phyloP scores from a whole-genome alignment of 1,140 invertebrate genomes.

The Anadara kagoshimensis region DNA sequence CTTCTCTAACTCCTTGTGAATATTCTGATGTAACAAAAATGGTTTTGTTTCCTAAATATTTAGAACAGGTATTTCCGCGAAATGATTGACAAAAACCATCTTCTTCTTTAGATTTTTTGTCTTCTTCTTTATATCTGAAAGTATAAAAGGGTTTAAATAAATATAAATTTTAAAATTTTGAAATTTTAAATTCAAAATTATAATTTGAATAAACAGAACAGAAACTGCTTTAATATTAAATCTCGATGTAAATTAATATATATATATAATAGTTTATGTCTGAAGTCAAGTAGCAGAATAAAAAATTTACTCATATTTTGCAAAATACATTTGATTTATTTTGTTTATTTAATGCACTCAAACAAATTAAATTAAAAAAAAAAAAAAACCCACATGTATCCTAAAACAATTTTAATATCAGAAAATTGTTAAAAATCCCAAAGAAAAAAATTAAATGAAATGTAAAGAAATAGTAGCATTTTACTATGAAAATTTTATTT shows the following conservation, averaged over 20 bases:
- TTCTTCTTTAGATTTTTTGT: slow-evolving; percentile 53
- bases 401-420: too few species aligned
- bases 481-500: too few species aligned
- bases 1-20: slow-evolving; percentile 86
- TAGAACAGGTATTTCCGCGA: slow-evolving; percentile 85
- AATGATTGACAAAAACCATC: slow-evolving; percentile 83
- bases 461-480: too few species aligned
- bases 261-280: neutral
- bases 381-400: too few species aligned
- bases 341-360: too few species aligned
- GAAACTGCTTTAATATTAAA: neutral
- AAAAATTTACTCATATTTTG: too few species aligned
- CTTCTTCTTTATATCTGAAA: slow-evolving; percentile 42
- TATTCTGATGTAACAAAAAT: slow-evolving; percentile 89
- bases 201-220: neutral
- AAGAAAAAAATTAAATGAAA: too few species aligned
- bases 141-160: neutral
- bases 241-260: neutral
- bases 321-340: too few species aligned
- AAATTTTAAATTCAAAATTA: neutral
- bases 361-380: too few species aligned
- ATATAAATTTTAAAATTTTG: neutral
- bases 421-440: too few species aligned
- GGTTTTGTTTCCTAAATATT: slow-evolving; percentile 85
- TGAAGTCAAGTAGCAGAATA: too few species aligned